A percentile compares a stretch with the other conserved stretches of the same genome.
Evolutionary conservation across 2,797 vertebrate genomes (phyloP).

Genomic region (Alectoris magna): DNA sequence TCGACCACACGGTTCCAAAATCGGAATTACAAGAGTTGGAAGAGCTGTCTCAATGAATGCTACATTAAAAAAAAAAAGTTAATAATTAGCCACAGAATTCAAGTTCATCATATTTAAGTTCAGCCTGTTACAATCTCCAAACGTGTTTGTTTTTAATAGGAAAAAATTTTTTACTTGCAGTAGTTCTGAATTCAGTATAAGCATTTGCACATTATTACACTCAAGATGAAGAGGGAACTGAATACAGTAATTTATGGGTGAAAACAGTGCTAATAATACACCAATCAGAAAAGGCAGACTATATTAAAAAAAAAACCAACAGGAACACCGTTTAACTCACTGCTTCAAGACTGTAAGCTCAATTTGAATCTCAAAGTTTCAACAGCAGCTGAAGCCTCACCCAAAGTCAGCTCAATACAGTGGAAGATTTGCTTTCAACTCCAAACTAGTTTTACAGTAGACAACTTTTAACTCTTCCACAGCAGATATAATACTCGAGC

Average conservation of each 20-base stretch:
- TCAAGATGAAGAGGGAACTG: background rate
- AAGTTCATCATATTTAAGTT: background rate
- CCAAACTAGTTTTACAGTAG: background rate
- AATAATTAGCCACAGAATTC: background rate
- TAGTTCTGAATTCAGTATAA: background rate
- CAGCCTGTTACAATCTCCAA: background rate
- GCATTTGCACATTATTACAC: background rate
- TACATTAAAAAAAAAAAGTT: conserved; percentile 70
- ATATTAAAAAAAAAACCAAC: background rate
- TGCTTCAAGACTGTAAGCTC: background rate
- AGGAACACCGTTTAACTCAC: background rate
- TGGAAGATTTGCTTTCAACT: background rate
- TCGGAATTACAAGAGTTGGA: conserved; percentile 94
- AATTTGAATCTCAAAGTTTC: background rate
- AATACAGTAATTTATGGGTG: background rate
- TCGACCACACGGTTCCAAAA: conserved; percentile 95
- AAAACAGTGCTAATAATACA: background rate
- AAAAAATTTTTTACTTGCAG: background rate
- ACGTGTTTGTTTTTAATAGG: background rate
- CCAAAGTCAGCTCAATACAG: background rate
- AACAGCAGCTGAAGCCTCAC: background rate
- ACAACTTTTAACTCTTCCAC: background rate
- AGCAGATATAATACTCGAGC: background rate
- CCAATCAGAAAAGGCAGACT: background rate
- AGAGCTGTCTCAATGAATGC: conserved; percentile 97